phyloP scores from a whole-genome alignment of 2,797 vertebrate genomes.

The Cygnus olor region DNA sequence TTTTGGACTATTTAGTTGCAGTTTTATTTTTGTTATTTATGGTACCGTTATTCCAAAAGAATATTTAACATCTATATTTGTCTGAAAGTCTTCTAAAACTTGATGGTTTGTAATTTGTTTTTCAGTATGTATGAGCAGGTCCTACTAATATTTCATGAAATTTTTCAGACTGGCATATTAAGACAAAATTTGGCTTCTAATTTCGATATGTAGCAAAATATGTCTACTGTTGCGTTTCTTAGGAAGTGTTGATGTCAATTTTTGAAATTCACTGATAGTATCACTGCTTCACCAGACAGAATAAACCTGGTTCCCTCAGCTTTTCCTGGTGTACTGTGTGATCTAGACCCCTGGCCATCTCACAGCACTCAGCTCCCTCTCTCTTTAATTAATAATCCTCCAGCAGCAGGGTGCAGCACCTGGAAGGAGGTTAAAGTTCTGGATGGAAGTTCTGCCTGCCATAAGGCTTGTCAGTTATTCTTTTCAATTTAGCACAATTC shows the following conservation, averaged over 20 bases:
- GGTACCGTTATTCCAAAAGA: not conserved
- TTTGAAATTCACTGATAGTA: not conserved
- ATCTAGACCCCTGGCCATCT: not conserved
- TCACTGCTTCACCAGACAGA: not conserved
- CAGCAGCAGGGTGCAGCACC: not conserved
- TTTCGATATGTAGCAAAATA: not conserved
- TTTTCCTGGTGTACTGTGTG: not conserved
- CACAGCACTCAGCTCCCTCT: not conserved
- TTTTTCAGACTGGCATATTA: not conserved
- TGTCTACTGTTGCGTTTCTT: not conserved
- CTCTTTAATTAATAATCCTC: not conserved
- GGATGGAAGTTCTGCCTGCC: not conserved
- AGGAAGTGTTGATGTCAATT: not conserved
- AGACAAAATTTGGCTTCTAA: not conserved
- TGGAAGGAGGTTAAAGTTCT: not conserved
- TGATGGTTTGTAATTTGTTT: not conserved
- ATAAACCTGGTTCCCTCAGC: not conserved
- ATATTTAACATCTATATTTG: not conserved
- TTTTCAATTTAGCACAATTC: not conserved
- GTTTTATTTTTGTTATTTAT: not conserved
- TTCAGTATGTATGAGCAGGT: not conserved
- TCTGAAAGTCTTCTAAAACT: not conserved
- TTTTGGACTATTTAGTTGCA: not conserved
- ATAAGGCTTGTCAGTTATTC: not conserved
- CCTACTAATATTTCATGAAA: not conserved